Evolutionary conservation across 2,113 vertebrate species (phyloP).

Genomic region (Pandion haliaetus): DNA sequence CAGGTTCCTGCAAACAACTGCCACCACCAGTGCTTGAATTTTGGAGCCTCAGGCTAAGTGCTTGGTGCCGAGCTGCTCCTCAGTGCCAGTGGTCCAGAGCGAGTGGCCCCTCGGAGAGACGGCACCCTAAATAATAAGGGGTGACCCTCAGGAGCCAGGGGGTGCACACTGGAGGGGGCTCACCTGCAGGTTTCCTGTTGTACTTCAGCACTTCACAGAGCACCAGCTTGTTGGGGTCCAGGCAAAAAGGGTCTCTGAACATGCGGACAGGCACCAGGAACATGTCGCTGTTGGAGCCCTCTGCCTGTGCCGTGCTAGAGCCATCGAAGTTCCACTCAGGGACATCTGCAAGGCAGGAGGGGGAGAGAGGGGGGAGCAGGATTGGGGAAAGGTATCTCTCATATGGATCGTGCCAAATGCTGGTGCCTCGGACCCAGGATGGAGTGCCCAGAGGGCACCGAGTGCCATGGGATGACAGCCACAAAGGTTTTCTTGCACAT

Average conservation of each 20-base stretch:
- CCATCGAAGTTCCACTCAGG: conserved; percentile 82
- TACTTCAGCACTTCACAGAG: conserved; percentile 83
- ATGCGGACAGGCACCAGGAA: conserved; percentile 75
- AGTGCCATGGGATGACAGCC: fast-evolving
- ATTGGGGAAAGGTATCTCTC: background rate
- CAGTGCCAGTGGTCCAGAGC: fast-evolving
- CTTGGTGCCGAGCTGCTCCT: background rate
- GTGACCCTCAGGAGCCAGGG: fast-evolving
- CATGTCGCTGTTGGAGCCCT: conserved; percentile 88
- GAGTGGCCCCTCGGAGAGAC: fast-evolving
- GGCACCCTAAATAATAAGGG: background rate
- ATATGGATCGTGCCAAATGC: fast-evolving
- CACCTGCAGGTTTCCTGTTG: conserved; percentile 78
- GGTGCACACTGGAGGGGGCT: background rate
- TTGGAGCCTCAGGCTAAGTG: background rate
- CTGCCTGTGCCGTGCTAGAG: conserved; percentile 76
- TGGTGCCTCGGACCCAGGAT: background rate
- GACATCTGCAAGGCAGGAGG: conserved; percentile 60
- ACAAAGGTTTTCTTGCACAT: background rate
- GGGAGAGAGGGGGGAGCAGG: background rate
- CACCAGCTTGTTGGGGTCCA: conserved; percentile 79
- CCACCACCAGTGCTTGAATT: background rate
- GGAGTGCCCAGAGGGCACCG: background rate
- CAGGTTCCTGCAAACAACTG: background rate
- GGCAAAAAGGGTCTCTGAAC: conserved; percentile 79